phyloP scores from a whole-genome alignment of 2,797 vertebrate genomes.

The Cynodonichthys magdalenae region DNA sequence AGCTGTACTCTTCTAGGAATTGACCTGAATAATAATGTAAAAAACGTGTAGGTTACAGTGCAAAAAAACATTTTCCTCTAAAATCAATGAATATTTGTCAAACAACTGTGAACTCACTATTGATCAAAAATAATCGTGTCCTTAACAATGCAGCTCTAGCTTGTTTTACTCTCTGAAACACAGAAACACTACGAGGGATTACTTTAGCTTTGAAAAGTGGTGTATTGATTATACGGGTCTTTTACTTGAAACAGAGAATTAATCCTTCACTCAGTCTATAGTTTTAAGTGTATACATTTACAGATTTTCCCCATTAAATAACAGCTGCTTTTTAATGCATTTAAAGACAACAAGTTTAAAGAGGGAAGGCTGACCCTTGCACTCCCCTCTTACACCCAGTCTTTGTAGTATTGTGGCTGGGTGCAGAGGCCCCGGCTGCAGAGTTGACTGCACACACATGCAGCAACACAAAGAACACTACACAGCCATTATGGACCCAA shows the following conservation, averaged over 20 bases:
- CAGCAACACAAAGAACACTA: slow-evolving; percentile 72
- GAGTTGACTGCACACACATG: slow-evolving; percentile 71
- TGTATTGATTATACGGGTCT: slow-evolving; percentile 35
- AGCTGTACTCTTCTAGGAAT: not conserved
- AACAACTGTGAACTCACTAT: not conserved
- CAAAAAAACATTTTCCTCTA: not conserved
- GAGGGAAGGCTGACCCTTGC: slow-evolving; percentile 53
- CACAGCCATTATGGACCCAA: slow-evolving; percentile 66
- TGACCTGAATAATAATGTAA: not conserved
- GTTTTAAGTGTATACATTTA: slow-evolving; percentile 20
- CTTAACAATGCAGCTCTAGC: not conserved
- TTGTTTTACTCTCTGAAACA: slow-evolving; percentile 1
- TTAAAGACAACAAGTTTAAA: slow-evolving; percentile 39
- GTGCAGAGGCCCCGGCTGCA: slow-evolving; percentile 61
- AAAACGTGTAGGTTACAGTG: no score
- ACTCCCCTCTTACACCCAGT: slow-evolving; percentile 21
- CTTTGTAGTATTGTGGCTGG: slow-evolving; percentile 62
- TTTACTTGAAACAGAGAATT: slow-evolving; percentile 29
- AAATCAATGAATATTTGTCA: not conserved
- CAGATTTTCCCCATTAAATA: slow-evolving; percentile 13
- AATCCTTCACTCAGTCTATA: slow-evolving; percentile 21
- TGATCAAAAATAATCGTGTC: not conserved
- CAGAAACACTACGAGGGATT: slow-evolving; percentile 1
- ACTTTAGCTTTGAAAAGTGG: slow-evolving; percentile 25
- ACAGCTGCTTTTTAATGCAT: slow-evolving; percentile 29